phyloP scores from a whole-genome alignment of 2,888 invertebrate species.

The Dascillus cervinus region DNA sequence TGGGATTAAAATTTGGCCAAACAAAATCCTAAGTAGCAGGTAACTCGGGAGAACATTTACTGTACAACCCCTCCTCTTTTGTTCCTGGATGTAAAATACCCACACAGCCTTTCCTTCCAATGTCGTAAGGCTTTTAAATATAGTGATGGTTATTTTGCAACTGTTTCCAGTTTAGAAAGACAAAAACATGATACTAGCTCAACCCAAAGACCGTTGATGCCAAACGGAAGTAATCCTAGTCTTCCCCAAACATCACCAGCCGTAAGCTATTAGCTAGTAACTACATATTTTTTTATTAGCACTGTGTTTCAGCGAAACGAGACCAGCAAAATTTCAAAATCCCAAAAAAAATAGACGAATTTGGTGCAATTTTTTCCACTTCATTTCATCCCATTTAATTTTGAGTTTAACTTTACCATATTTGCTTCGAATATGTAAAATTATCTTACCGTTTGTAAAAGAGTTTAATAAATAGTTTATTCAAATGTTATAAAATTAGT shows the following conservation, averaged over 20 bases:
- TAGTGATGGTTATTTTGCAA: not conserved
- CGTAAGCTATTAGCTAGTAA: conserved; percentile 4
- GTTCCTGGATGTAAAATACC: too few relatives aligned
- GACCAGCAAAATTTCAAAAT: conserved; percentile 7
- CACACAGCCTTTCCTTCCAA: too few relatives aligned
- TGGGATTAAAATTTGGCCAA: too few relatives aligned
- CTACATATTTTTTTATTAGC: conserved; percentile 4
- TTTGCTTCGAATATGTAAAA: not conserved
- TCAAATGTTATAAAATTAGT: too few relatives aligned
- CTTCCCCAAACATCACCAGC: conserved; percentile 10
- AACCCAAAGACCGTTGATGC: conserved; percentile 47
- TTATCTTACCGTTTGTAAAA: not conserved
- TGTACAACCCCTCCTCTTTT: too few relatives aligned
- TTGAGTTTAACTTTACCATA: not conserved
- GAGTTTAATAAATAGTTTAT: not conserved
- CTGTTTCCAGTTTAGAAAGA: conserved; percentile 33
- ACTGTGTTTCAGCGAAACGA: conserved; percentile 5
- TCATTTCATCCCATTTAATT: conserved; percentile 11
- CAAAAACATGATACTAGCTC: conserved; percentile 37
- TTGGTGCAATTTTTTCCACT: conserved; percentile 8
- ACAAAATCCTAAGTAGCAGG: too few relatives aligned
- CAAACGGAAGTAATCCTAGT: conserved; percentile 12
- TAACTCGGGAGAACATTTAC: too few relatives aligned
- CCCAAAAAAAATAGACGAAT: conserved; percentile 3
- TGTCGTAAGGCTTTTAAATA: not conserved